phyloP scores from a whole-genome alignment of 2,888 invertebrate species.

The Meteorus cinctellus region DNA sequence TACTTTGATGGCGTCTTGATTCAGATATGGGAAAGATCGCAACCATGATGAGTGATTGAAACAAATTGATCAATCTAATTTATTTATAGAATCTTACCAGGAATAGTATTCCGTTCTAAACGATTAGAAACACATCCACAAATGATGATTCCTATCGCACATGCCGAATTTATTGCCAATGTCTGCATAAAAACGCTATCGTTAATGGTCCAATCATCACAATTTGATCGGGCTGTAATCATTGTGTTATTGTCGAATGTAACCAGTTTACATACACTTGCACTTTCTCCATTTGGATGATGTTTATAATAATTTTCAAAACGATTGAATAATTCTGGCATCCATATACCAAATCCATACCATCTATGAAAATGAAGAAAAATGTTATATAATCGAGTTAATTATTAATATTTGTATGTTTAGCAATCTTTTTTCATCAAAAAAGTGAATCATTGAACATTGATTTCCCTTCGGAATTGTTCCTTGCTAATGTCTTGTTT shows the following conservation, averaged over 20 bases:
- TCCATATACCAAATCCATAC: slow-evolving; percentile 83
- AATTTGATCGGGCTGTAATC: slow-evolving; percentile 58
- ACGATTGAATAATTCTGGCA: slow-evolving; percentile 83
- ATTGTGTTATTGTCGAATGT: slow-evolving; percentile 43
- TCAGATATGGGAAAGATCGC: too few relatives aligned
- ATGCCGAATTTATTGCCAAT: slow-evolving; percentile 80
- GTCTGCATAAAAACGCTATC: slow-evolving; percentile 79
- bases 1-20: neutral
- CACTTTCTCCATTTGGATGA: slow-evolving; percentile 74
- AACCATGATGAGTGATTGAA: neutral
- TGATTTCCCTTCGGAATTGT: too few relatives aligned
- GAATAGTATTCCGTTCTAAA: slow-evolving; percentile 67
- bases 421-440: neutral
- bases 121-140: slow-evolving; percentile 77
- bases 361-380: slow-evolving; percentile 73
- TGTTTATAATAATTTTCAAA: slow-evolving; percentile 72
- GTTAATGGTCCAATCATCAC: slow-evolving; percentile 76
- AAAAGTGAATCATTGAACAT: too few relatives aligned
- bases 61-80: neutral
- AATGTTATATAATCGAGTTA: neutral
- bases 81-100: slow-evolving; percentile 59
- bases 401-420: neutral
- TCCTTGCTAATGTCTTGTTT: too few relatives aligned
- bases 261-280: slow-evolving; percentile 74
- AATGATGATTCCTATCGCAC: slow-evolving; percentile 79